These are phyloP conservation scores for Parapristionchus giblindavisi DNA, from an alignment of 2,888 invertebrate genomes.

Conservation along the genomic window DNA sequence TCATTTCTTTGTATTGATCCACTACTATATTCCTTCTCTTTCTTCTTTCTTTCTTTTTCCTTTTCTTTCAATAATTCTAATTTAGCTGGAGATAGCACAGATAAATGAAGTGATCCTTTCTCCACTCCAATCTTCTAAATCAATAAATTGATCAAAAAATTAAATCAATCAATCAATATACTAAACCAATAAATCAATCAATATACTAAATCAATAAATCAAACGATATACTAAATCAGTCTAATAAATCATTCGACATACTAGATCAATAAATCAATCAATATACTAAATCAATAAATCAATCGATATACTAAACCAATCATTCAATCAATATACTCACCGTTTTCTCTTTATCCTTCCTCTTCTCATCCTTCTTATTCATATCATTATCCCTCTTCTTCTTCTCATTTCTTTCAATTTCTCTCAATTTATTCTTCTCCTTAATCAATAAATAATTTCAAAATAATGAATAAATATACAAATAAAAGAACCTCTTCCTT, in stretches of 20 bases:
- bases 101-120: slow-evolving; percentile 10
- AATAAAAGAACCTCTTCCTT: not conserved
- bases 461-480: not conserved
- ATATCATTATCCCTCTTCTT: not conserved
- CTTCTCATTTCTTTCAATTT: not conserved
- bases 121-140: too few species aligned
- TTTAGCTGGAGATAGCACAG: not conserved
- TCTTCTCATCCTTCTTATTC: slow-evolving; percentile 8
- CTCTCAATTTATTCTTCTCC: not conserved
- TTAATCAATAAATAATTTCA: not conserved
- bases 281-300: not conserved
- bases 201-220: not conserved
- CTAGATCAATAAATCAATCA: not conserved
- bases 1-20: not conserved
- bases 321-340: too few species aligned
- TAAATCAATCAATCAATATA: not conserved
- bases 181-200: not conserved
- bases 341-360: not conserved
- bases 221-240: not conserved
- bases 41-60: slow-evolving; percentile 1
- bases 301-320: not conserved
- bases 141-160: not conserved
- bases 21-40: not conserved
- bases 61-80: slow-evolving; percentile 8
- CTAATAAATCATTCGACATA: not conserved